Base-by-base conservation (phyloP, 2,888 invertebrate species). In the Margaritifera margaritifera region DNA sequence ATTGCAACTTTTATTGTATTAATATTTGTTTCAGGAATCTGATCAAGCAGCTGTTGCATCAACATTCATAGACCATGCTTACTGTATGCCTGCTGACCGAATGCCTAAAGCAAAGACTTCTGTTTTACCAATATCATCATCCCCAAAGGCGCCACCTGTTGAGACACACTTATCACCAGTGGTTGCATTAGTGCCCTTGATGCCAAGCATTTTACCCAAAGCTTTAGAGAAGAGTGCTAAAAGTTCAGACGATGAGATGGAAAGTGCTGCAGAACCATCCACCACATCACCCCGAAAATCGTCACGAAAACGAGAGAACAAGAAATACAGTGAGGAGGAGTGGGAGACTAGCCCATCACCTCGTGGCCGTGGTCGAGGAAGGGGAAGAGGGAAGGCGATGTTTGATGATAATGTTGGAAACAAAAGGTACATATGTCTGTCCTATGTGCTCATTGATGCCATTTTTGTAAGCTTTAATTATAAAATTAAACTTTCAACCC, bases 1-100 rank as follows among this genome's bases (percentile, higher is more conserved):
- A 42, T 42, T 42, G 42, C 42, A 42, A 15, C 15, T 42, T 2
- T 42, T 42, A 42, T 42, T 42, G 42, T 42, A 11, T 42, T 42
- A 42, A 42, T 42, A 42, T 42, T 42, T 42, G 2, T 42, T 31
- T 22, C 58, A 24, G 25, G 25, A 56, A 42, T 31, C 42, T 27
- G 63, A 63, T 19, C 59, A 18, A 20, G 22, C 53, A 19, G 55
- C 59, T 53, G 19, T 54, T 15, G 15, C 31, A 20, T n/a, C 68
- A 20, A 31, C 58, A 15, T 80, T 84, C 71, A 80, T 74, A 15
- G 84, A 84, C 64, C 84, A 84, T 72, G 84, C 82, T 1, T 84
- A 84, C 64, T 80, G 80, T 42, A 71, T 81, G 20, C 80, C 81
- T 22, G 74, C 80, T 24, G 69, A 75, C 51, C 72, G 73, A 42